Evolutionary conservation across 2,113 vertebrate species (phyloP).

Genomic region (Talpa occidentalis): DNA sequence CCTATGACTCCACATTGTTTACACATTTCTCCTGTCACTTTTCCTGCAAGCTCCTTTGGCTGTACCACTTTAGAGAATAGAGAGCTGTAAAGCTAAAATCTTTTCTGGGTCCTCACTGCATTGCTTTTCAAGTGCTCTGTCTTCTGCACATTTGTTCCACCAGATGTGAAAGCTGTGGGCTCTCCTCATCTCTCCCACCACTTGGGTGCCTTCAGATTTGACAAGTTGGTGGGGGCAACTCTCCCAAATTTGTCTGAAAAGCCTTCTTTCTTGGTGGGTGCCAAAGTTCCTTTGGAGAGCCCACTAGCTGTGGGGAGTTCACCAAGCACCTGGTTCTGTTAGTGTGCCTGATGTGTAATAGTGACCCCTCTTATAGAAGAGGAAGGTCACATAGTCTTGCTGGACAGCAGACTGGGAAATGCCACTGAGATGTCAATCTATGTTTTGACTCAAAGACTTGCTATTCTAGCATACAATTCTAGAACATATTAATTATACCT

Average conservation of each 20-base stretch:
- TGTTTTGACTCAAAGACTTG: neutral
- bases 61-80: neutral
- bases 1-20: neutral
- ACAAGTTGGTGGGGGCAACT: no score
- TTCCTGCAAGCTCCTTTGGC: neutral
- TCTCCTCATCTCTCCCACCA: neutral
- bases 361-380: neutral
- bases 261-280: neutral
- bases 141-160: neutral
- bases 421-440: neutral
- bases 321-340: neutral
- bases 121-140: no score
- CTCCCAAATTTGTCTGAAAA: neutral
- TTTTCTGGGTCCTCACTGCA: accelerated
- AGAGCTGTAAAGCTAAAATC: neutral
- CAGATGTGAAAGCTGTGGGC: neutral
- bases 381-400: neutral
- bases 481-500: neutral
- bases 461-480: neutral
- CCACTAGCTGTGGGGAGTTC: neutral
- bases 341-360: neutral
- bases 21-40: neutral
- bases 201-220: neutral
- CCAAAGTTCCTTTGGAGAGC: neutral
- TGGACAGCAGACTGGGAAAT: neutral